Conservation (phyloP, 2,113 vertebrate genomes). For the Thamnophis sirtalis region DNA sequence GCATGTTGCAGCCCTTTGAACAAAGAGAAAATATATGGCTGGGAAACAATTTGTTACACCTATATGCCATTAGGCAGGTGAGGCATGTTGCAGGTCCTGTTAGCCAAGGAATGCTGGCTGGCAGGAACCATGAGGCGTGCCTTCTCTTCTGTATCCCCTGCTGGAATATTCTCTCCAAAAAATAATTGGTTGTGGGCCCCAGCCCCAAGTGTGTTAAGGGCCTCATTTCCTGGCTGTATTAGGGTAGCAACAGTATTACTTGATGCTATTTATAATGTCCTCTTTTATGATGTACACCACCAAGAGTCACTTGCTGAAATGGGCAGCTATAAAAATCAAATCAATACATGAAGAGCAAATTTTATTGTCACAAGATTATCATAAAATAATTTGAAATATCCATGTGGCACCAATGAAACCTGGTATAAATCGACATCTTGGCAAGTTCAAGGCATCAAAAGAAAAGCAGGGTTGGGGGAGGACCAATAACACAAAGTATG, state of each 20-base stretch:
- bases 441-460: no score
- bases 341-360: not conserved
- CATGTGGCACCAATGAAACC: not conserved
- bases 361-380: not conserved
- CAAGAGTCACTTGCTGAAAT: not conserved
- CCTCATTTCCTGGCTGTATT: not conserved
- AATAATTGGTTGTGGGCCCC: not conserved
- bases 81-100: not conserved
- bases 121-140: not conserved
- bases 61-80: not conserved
- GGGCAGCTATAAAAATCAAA: not conserved
- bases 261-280: not conserved
- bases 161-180: no score
- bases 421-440: not conserved
- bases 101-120: not conserved
- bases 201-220: not conserved
- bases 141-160: not conserved
- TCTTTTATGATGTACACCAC: not conserved
- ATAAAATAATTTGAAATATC: not conserved
- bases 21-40: not conserved
- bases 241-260: not conserved
- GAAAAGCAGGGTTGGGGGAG: not conserved
- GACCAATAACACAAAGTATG: not conserved
- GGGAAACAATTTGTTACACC: not conserved
- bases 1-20: not conserved